Percentiles rank a stretch among this genome's conserved stretches.
These are phyloP conservation scores for Osmoderma eremita DNA, from an alignment of 2,888 invertebrate species.

Conservation along the genomic window DNA sequence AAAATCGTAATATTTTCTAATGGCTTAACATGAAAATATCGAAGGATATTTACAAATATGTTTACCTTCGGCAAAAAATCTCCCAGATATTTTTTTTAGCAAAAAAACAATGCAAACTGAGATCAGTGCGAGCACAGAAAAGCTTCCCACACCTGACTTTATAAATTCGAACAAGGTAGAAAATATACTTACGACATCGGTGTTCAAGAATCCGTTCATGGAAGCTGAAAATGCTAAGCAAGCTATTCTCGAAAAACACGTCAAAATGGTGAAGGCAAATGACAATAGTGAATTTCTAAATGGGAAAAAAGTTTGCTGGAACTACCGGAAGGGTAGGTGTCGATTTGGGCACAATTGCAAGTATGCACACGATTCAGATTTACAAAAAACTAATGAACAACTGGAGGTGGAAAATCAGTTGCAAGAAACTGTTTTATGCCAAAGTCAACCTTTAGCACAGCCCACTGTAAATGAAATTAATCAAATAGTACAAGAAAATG, in stretches of 20 bases:
- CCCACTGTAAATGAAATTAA: constrained; percentile 49
- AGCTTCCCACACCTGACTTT: constrained; percentile 72
- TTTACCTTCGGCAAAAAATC: constrained; percentile 39
- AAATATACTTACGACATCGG: constrained; percentile 66
- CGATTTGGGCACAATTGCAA: constrained; percentile 92
- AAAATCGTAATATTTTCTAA: constrained; percentile 47
- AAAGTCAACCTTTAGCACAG: constrained; percentile 50
- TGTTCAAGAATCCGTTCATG: constrained; percentile 87
- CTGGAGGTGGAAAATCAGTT: constrained; percentile 67
- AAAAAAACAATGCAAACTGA: constrained; percentile 22
- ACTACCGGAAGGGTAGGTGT: constrained; percentile 89
- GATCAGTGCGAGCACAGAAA: constrained; percentile 33
- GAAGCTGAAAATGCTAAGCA: constrained; percentile 88
- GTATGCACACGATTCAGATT: constrained; percentile 90
- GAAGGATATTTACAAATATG: constrained; percentile 31
- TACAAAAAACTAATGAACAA: constrained; percentile 73
- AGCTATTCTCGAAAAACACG: constrained; percentile 88
- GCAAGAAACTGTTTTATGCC: constrained; percentile 62
- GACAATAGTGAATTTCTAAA: constrained; percentile 79
- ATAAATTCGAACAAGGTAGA: constrained; percentile 65
- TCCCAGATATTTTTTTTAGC: constrained; percentile 42
- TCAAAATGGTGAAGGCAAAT: constrained; percentile 86
- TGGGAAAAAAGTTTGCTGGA: constrained; percentile 92
- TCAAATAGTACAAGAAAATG: constrained; percentile 50
- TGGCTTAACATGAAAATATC: constrained; percentile 17